A percentile compares a stretch with the other conserved stretches of the same genome.
Conservation (phyloP, 2,888 invertebrate genomes). For the Tetranychus truncatus region DNA sequence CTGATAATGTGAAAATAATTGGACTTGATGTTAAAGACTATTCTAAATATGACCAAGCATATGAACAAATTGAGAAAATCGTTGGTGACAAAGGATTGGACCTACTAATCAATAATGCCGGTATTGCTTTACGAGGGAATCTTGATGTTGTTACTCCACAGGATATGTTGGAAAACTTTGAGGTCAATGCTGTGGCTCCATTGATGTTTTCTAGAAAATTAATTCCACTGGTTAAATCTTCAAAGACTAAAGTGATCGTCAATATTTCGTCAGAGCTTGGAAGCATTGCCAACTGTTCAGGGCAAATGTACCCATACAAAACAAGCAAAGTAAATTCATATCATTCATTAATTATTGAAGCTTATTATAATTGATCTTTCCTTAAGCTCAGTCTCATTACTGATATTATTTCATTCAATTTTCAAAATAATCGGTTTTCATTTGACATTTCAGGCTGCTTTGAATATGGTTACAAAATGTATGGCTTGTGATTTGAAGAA, state of each 20-base stretch:
- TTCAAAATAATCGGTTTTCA: not conserved
- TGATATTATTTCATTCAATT: not conserved
- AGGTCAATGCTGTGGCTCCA: constrained; percentile 59
- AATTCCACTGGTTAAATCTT: constrained; percentile 40
- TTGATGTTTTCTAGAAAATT: constrained; percentile 63
- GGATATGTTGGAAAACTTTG: constrained; percentile 49
- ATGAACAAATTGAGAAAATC: constrained; percentile 31
- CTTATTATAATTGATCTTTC: too few relatives aligned
- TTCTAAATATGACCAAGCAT: constrained; percentile 14
- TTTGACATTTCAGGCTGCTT: constrained; percentile 39
- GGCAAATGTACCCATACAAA: constrained; percentile 59
- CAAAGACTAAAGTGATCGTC: constrained; percentile 41
- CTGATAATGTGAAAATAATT: constrained; percentile 31
- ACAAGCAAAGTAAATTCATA: not conserved
- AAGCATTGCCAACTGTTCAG: constrained; percentile 56
- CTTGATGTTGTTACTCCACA: constrained; percentile 49
- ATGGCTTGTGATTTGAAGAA: constrained; percentile 59
- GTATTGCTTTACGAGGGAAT: constrained; percentile 53
- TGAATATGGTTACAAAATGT: constrained; percentile 68
- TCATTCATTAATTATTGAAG: too few relatives aligned
- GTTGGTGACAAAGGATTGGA: constrained; percentile 55
- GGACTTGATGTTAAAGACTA: constrained; percentile 32
- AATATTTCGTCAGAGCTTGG: constrained; percentile 67
- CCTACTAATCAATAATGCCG: constrained; percentile 73
- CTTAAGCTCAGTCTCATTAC: too few relatives aligned